phyloP scores from a whole-genome alignment of 2,888 invertebrate species.

The Serrognathus titanus region DNA sequence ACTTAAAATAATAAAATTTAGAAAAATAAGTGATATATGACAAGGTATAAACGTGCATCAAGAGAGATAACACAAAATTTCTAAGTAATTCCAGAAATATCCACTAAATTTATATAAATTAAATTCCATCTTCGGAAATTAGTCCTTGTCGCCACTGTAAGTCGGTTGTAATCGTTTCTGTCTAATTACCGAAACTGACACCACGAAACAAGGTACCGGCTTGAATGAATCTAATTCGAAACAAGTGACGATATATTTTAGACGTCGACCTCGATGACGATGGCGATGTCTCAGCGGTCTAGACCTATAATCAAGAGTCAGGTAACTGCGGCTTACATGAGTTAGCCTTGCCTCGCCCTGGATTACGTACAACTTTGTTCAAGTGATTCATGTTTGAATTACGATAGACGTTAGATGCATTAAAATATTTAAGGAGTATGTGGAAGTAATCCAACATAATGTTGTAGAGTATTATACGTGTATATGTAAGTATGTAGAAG shows the following conservation, averaged over 20 bases:
- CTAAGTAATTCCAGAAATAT: too few species aligned
- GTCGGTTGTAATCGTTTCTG: not conserved
- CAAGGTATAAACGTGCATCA: too few species aligned
- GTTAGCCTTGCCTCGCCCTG: not conserved
- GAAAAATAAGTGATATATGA: too few species aligned
- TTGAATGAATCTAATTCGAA: not conserved
- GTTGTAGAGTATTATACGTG: too few species aligned
- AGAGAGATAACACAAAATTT: too few species aligned
- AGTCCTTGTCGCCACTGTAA: too few species aligned
- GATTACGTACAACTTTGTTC: not conserved
- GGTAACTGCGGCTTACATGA: not conserved
- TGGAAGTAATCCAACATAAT: too few species aligned
- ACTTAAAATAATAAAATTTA: too few species aligned
- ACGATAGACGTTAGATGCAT: not conserved
- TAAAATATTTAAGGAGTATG: too few species aligned
- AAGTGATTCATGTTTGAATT: conserved; percentile 1
- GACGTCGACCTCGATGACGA: not conserved
- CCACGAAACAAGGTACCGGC: not conserved
- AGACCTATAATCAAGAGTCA: not conserved
- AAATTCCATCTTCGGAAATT: too few species aligned
- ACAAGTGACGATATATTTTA: not conserved
- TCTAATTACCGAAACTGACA: not conserved
- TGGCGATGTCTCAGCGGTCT: conserved; percentile 2
- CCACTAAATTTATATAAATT: too few species aligned
- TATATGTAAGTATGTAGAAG: too few species aligned